phyloP scores from a whole-genome alignment of 2,888 invertebrate genomes.

The Cheilosia variabilis region DNA sequence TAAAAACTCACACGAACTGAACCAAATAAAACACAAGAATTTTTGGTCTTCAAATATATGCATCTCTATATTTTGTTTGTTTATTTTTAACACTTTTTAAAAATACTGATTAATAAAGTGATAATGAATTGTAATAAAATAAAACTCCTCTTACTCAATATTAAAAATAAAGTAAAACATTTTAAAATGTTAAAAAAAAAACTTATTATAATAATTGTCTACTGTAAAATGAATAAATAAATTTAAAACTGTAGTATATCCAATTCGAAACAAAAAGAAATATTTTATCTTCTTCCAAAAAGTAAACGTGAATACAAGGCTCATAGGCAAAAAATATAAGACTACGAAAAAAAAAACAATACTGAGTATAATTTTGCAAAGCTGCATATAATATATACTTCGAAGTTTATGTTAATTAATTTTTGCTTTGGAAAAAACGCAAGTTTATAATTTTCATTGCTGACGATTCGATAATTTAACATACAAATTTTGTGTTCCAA shows the following conservation, averaged over 20 bases:
- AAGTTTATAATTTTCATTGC: constrained; percentile 52
- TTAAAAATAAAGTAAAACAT: constrained; percentile 28
- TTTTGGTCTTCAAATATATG: constrained; percentile 74
- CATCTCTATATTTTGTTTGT: constrained; percentile 67
- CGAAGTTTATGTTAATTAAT: constrained; percentile 26
- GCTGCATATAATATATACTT: constrained; percentile 25
- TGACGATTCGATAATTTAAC: constrained; percentile 54
- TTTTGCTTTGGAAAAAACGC: constrained; percentile 20
- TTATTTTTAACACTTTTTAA: constrained; percentile 70
- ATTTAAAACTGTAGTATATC: constrained; percentile 38
- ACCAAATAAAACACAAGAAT: constrained; percentile 29
- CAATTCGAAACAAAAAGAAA: constrained; percentile 13
- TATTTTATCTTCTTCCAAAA: constrained; percentile 2
- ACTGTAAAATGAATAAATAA: constrained; percentile 66
- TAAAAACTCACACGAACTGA: not conserved
- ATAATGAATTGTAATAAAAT: constrained; percentile 67
- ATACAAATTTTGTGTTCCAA: constrained; percentile 26
- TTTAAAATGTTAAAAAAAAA: constrained; percentile 13
- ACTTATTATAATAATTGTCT: constrained; percentile 63
- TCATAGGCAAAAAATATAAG: not conserved
- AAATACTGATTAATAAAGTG: constrained; percentile 74
- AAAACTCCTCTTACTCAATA: constrained; percentile 52
- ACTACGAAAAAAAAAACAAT: constrained; percentile 2
- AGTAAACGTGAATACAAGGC: constrained; percentile 16
- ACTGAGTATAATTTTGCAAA: constrained; percentile 11